Evolutionary conservation across 2,888 invertebrate genomes (phyloP).

Genomic region (Unio pictorum): DNA sequence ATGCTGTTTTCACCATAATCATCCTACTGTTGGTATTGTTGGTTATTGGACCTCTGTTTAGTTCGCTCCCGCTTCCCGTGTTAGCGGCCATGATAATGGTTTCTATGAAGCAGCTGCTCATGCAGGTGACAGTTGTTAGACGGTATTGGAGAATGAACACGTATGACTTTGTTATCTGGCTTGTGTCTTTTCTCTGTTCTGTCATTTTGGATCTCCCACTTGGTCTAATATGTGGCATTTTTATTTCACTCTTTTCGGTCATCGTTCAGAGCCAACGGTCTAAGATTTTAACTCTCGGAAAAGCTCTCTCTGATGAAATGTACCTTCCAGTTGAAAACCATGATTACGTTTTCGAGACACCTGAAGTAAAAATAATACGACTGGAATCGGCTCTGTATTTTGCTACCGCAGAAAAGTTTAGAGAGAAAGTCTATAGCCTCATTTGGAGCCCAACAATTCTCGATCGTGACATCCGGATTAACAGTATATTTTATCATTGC

Average conservation of each 20-base stretch:
- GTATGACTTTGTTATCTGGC: slow-evolving; percentile 78
- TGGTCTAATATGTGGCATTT: slow-evolving; percentile 60
- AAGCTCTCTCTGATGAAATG: slow-evolving; percentile 41
- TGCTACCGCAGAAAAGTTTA: slow-evolving; percentile 65
- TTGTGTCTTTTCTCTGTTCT: slow-evolving; percentile 36
- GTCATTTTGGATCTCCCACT: slow-evolving; percentile 62
- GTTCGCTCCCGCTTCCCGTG: slow-evolving; percentile 60
- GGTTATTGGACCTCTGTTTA: slow-evolving; percentile 57
- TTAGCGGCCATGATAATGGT: slow-evolving; percentile 72
- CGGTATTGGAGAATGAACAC: slow-evolving; percentile 83
- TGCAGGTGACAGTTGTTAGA: slow-evolving; percentile 80
- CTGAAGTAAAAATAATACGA: slow-evolving; percentile 59
- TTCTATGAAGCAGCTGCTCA: slow-evolving; percentile 70
- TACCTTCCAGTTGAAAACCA: slow-evolving; percentile 47
- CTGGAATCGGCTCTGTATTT: slow-evolving; percentile 66
- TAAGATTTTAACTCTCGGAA: slow-evolving; percentile 51
- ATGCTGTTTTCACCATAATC: slow-evolving; percentile 48
- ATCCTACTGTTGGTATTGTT: slow-evolving; percentile 59
- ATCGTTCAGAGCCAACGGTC: slow-evolving; percentile 58
- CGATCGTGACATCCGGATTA: slow-evolving; percentile 6
- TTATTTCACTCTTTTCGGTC: slow-evolving; percentile 53
- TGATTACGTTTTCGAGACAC: slow-evolving; percentile 49
- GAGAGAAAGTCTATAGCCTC: slow-evolving; percentile 50
- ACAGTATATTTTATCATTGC: not conserved
- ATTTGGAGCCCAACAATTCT: slow-evolving; percentile 53